A percentile compares a stretch with the other conserved stretches of the same genome.
Conservation (phyloP, 2,888 invertebrate genomes). For the Hartigia nigra region DNA sequence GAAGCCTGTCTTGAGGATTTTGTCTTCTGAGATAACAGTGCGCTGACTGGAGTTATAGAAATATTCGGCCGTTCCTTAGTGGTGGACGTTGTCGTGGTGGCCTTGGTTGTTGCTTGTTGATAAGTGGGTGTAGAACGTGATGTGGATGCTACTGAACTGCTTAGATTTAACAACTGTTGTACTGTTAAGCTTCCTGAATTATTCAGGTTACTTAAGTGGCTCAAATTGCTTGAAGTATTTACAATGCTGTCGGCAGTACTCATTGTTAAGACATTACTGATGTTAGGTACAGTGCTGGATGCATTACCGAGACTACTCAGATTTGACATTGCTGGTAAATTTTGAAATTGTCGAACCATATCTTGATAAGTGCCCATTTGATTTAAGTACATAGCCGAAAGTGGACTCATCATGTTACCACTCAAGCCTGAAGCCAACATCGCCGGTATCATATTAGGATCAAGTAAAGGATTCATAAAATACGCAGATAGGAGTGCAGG, state of each 20-base stretch:
- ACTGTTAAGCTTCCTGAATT: slow-evolving; percentile 38
- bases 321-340: slow-evolving; percentile 46
- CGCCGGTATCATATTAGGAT: slow-evolving; percentile 51
- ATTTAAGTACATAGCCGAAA: slow-evolving; percentile 55
- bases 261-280: slow-evolving; percentile 42
- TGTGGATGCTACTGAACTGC: slow-evolving; percentile 40
- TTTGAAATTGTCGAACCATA: slow-evolving; percentile 56
- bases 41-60: slow-evolving; percentile 62
- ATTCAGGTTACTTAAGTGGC: slow-evolving; percentile 32
- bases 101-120: slow-evolving; percentile 33
- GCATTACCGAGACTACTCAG: slow-evolving; percentile 38
- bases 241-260: slow-evolving; percentile 28
- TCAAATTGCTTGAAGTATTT: slow-evolving; percentile 29
- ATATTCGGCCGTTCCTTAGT: slow-evolving; percentile 67
- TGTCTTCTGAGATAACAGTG: slow-evolving; percentile 35
- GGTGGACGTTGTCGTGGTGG: slow-evolving; percentile 49
- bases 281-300: slow-evolving; percentile 35
- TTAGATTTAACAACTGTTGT: slow-evolving; percentile 48
- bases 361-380: slow-evolving; percentile 57
- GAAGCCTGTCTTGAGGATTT: slow-evolving; percentile 32
- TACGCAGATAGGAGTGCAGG: slow-evolving; percentile 54
- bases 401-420: slow-evolving; percentile 50
- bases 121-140: slow-evolving; percentile 41
- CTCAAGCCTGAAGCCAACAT: slow-evolving; percentile 50
- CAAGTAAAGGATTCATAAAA: slow-evolving; percentile 54